These are phyloP conservation scores for Neotragus moschatus DNA, from an alignment of 2,113 vertebrate genomes.

Conservation along the genomic window DNA sequence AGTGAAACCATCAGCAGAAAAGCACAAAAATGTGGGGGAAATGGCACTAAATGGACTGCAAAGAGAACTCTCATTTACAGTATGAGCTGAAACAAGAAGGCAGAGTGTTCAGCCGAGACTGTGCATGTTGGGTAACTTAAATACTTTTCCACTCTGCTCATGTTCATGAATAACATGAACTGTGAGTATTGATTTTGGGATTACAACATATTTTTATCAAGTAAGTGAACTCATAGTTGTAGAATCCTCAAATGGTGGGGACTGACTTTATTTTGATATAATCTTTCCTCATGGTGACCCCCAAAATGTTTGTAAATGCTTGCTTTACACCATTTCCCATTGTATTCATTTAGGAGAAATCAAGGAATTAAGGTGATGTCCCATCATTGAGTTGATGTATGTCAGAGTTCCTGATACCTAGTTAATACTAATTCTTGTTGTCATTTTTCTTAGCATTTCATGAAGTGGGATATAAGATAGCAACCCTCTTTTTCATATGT, in stretches of 20 bases:
- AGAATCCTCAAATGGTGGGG: background rate
- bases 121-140: background rate
- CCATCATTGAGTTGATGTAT: background rate
- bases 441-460: background rate
- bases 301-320: background rate
- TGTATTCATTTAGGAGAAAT: background rate
- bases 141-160: accelerated
- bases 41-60: background rate
- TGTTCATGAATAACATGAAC: background rate
- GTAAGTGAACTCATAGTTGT: background rate
- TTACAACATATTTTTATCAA: background rate
- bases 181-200: background rate
- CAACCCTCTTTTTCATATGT: background rate
- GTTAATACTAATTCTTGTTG: background rate
- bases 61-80: background rate
- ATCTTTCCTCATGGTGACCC: background rate
- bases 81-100: background rate
- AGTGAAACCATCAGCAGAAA: background rate
- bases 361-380: background rate
- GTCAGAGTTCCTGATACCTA: background rate
- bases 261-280: background rate
- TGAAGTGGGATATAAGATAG: background rate
- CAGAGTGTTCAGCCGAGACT: background rate
- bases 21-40: background rate
- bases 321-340: background rate